Evolutionary conservation across 2,797 vertebrate genomes (phyloP), one percentile per base, ranked within the genome.

Genomic region (Schizopygopsis pylzovi): DNA sequence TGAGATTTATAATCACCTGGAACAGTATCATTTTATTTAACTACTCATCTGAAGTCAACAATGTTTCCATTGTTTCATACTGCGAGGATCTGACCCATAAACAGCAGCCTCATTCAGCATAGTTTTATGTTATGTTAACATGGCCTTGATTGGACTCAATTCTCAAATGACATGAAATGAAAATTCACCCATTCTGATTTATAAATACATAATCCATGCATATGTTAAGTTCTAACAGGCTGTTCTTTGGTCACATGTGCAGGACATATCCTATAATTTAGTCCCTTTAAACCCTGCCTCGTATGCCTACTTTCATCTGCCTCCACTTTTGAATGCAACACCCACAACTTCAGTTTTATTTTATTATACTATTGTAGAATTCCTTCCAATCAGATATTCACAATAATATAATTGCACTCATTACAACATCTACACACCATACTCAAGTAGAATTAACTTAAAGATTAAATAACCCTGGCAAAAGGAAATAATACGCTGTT

Each of bases 331-430:
- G 63, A 16, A 33, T 33, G 6, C 28, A 65, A 65, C 63, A 15
- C 13, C 6, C 13, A 33, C 13, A 65, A 33, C 61, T 47, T 43
- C 20, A 45, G 45, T n/a, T 68, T 75, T 16, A 45, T 39, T 37
- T 13, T 85, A 28, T 12, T 52, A 10, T 39, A 45, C 28, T 39
- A 39, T 43, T 54, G 59, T 82, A 82, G 82, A 85, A 89, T 87
- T 89, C 82, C 87, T 79, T 18, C 72, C 10, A 12, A 61, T 12
- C 6, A 70, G 39, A 79, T 59, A 76, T 43, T 65, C 45, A 33
- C 43, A 20, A 81, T 33, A 28, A 81, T 33, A 28, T 4, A 9
- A 43, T 39, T 41, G 67, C 52, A 18, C 54, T 81, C 16, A 59
- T n/a, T 75, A 70, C 43, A 83, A 65, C 68, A 39, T 25, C 65